phyloP scores from a whole-genome alignment of 2,113 vertebrate species.

The Erinaceus europaeus region DNA sequence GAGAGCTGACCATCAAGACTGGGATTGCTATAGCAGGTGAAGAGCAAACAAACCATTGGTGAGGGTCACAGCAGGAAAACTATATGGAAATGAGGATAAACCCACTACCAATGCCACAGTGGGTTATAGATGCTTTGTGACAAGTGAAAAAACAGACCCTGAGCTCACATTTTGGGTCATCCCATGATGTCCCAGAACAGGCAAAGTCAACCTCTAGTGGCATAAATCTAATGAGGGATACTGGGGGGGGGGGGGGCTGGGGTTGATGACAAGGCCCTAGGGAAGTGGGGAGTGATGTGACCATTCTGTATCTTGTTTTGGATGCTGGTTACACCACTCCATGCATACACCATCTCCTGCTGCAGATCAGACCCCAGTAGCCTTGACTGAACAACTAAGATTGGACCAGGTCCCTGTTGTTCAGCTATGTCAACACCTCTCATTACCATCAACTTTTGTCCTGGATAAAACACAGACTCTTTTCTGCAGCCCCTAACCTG shows the following conservation, averaged over 20 bases:
- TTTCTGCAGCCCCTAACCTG: background rate
- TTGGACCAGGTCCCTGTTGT: background rate
- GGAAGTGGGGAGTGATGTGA: background rate
- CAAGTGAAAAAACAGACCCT: background rate
- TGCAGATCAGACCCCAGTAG: background rate
- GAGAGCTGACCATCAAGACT: too few species aligned
- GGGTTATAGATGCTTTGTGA: fast-evolving
- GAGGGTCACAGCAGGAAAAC: too few species aligned
- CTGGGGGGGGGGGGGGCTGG: background rate
- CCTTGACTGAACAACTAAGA: background rate
- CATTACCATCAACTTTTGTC: background rate
- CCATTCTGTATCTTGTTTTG: fast-evolving
- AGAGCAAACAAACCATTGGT: too few species aligned
- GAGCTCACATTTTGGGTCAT: too few species aligned
- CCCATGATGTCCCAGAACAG: background rate
- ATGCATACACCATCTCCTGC: fast-evolving
- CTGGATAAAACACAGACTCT: background rate
- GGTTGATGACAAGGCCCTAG: fast-evolving
- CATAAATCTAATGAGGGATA: background rate
- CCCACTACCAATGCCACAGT: too few species aligned
- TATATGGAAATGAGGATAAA: too few species aligned
- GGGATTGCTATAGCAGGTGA: too few species aligned
- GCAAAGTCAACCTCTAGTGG: background rate
- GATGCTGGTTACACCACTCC: too few species aligned
- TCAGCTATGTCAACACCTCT: background rate